Percentiles rank a stretch among this genome's conserved stretches.
Conservation (phyloP, 1,140 invertebrate genomes). For the Lordiphosa stackelbergi region DNA sequence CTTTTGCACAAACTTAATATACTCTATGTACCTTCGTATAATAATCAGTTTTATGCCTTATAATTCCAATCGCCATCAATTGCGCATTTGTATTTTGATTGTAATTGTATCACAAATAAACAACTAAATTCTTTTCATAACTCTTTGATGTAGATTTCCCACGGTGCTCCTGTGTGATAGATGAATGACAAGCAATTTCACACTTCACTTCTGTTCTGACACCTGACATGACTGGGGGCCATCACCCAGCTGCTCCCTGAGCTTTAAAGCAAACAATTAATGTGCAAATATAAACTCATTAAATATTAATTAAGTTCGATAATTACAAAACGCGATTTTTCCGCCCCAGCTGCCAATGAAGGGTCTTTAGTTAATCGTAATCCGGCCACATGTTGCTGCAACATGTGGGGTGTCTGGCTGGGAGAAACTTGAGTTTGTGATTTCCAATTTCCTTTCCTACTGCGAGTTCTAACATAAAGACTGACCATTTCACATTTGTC, state of each 20-base stretch:
- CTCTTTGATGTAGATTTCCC: neutral
- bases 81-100: too few relatives aligned
- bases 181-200: slow-evolving; percentile 58
- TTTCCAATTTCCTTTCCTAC: slow-evolving; percentile 17
- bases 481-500: slow-evolving; percentile 3
- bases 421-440: slow-evolving; percentile 8
- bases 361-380: neutral
- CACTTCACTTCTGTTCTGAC: slow-evolving; percentile 31
- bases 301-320: slow-evolving; percentile 72
- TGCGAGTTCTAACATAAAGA: slow-evolving; percentile 13
- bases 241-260: slow-evolving; percentile 5
- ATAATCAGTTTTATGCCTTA: too few relatives aligned
- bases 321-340: slow-evolving; percentile 40
- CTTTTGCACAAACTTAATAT: too few relatives aligned
- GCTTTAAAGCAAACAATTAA: slow-evolving; percentile 59
- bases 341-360: neutral
- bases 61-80: too few relatives aligned
- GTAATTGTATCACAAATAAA: too few relatives aligned
- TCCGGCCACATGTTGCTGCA: slow-evolving; percentile 36
- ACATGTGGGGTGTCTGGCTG: slow-evolving; percentile 27
- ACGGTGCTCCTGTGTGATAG: slow-evolving; percentile 14
- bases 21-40: too few relatives aligned
- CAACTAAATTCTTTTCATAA: too few relatives aligned
- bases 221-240: slow-evolving; percentile 15
- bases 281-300: slow-evolving; percentile 67